These are phyloP conservation scores for Sinohyriopsis cumingii DNA, from an alignment of 2,888 invertebrate genomes.

Conservation along the genomic window DNA sequence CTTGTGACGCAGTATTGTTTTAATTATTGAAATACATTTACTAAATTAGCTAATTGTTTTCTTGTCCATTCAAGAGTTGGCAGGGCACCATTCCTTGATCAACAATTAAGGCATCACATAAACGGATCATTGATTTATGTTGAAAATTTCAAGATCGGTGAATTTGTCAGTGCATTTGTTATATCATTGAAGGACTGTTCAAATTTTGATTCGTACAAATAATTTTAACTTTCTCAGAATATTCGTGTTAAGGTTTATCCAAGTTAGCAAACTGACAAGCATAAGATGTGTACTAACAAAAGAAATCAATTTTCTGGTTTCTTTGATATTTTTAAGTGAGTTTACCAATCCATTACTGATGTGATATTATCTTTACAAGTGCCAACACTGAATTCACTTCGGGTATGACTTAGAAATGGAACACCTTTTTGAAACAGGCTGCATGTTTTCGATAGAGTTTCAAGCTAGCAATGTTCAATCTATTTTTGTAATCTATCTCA, in stretches of 20 bases:
- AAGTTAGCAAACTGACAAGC: conserved; percentile 11
- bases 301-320: conserved; percentile 19
- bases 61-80: conserved; percentile 17
- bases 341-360: conserved; percentile 18
- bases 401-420: conserved; percentile 13
- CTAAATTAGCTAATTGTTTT: conserved; percentile 25
- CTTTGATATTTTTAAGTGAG: conserved; percentile 12
- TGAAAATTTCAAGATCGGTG: conserved; percentile 29
- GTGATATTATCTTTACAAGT: conserved; percentile 16
- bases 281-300: conserved; percentile 22
- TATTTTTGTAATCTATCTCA: conserved; percentile 14
- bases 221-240: conserved; percentile 11
- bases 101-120: conserved; percentile 15
- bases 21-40: conserved; percentile 12
- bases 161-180: conserved; percentile 16
- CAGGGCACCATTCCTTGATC: conserved; percentile 21
- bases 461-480: conserved; percentile 16
- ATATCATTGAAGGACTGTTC: conserved; percentile 19
- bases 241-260: conserved; percentile 18
- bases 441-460: conserved; percentile 14
- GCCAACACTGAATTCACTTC: conserved; percentile 14
- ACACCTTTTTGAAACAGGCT: conserved; percentile 3
- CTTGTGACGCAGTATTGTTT: conserved; percentile 15
- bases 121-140: conserved; percentile 16
- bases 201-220: conserved; percentile 23